Conservation (phyloP, 2,888 invertebrate genomes). For the Catocala fraxini region DNA sequence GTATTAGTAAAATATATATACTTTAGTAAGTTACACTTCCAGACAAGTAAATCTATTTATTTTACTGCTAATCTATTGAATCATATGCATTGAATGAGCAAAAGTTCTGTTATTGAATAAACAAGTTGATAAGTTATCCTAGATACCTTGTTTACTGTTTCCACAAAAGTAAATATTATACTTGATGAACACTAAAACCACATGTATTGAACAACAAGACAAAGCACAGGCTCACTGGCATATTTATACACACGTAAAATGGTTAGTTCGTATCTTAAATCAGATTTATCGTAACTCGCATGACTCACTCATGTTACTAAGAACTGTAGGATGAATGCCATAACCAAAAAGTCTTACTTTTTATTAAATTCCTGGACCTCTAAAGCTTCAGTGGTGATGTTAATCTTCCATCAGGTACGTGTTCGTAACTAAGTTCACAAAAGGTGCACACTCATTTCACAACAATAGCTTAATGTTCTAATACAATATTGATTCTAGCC, state of each 20-base stretch:
- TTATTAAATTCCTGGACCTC: conserved; percentile 37
- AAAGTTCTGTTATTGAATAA: too few relatives aligned
- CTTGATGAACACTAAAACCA: too few relatives aligned
- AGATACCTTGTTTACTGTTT: too few relatives aligned
- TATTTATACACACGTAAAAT: conserved; percentile 4
- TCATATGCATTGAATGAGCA: too few relatives aligned
- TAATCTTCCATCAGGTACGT: conserved; percentile 63
- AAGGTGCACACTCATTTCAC: conserved; percentile 79
- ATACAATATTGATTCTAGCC: conserved; percentile 69
- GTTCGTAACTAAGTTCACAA: conserved; percentile 65
- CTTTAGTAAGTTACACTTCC: too few relatives aligned
- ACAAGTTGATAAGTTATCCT: too few relatives aligned
- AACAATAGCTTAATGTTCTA: conserved; percentile 65
- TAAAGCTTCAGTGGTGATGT: conserved; percentile 25
- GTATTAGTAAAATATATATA: too few relatives aligned
- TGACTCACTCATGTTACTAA: conserved; percentile 43
- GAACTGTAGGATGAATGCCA: conserved; percentile 20
- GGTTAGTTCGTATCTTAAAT: conserved; percentile 29
- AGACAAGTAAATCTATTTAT: too few relatives aligned
- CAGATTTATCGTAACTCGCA: conserved; percentile 17
- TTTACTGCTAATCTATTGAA: too few relatives aligned
- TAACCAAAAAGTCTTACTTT: conserved; percentile 52
- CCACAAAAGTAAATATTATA: too few relatives aligned
- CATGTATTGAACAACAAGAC: too few relatives aligned
- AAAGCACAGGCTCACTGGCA: too few relatives aligned